Evolutionary conservation across 2,113 vertebrate genomes (phyloP).

Genomic region (Heteronetta atricapilla): DNA sequence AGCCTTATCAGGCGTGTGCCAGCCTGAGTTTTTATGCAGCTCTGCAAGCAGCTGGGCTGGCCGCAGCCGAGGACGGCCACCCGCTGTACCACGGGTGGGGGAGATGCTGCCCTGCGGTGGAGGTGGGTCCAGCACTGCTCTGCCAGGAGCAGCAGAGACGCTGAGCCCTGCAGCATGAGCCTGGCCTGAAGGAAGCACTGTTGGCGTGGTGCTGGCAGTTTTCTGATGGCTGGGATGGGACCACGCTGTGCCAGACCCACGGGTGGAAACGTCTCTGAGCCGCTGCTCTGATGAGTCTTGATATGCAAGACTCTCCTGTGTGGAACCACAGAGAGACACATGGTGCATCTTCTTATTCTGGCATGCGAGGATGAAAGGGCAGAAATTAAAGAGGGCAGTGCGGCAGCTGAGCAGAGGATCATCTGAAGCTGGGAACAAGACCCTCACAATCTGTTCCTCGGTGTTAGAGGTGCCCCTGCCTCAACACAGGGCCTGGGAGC

Average conservation of each 20-base stretch:
- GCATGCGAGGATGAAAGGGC: background rate
- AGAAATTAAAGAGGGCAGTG: background rate
- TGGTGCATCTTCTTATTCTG: background rate
- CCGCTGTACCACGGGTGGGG: accelerated
- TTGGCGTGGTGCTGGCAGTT: background rate
- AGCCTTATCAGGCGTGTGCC: background rate
- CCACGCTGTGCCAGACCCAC: background rate
- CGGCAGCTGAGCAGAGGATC: background rate
- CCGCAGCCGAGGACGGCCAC: background rate
- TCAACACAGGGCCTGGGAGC: background rate
- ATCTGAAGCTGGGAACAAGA: background rate
- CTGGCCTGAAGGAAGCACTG: background rate
- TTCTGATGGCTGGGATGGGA: background rate
- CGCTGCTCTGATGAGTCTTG: background rate
- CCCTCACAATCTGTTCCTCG: background rate
- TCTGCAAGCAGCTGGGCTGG: background rate
- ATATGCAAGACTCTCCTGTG: background rate
- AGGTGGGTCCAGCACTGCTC: background rate
- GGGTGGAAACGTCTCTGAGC: background rate
- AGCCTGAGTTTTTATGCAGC: background rate
- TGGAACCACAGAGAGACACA: background rate
- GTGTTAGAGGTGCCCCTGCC: background rate
- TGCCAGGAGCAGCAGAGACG: accelerated
- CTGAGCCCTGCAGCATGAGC: accelerated
- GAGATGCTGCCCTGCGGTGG: background rate